Evolutionary conservation across 2,113 vertebrate genomes (phyloP).

Genomic region (Clupea harengus): DNA sequence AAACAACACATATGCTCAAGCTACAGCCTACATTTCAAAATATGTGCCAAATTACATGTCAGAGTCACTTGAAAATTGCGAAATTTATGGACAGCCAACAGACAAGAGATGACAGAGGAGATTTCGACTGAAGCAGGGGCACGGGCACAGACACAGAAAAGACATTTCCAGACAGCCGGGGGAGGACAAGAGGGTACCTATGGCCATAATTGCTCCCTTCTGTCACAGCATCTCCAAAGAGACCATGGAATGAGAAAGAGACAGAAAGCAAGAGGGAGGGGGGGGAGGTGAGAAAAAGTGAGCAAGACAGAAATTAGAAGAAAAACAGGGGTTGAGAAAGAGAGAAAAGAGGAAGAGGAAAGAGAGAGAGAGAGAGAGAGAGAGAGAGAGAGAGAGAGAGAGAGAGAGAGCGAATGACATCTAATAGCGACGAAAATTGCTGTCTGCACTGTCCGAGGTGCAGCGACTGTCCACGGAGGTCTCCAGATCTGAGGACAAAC

Average conservation of each 20-base stretch:
- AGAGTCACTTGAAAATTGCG: neutral
- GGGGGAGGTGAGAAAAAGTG: neutral
- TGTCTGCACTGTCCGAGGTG: conserved; percentile 78
- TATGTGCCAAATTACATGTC: neutral
- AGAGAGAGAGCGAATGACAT: conserved; percentile 27
- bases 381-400: conserved; percentile 6
- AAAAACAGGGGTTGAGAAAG: neutral
- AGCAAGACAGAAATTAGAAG: conserved; percentile 9
- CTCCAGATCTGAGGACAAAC: conserved; percentile 71
- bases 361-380: neutral
- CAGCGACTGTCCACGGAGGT: conserved; percentile 78
- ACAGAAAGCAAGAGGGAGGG: neutral
- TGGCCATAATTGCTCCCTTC: neutral
- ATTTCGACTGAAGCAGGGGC: neutral
- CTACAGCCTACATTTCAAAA: neutral
- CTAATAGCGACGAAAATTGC: conserved; percentile 64
- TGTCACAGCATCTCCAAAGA: neutral
- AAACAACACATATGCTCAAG: neutral
- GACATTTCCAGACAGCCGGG: neutral
- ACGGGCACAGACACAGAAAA: neutral
- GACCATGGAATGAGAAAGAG: neutral
- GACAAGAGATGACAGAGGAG: neutral
- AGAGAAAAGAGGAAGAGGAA: neutral
- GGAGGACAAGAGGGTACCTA: neutral
- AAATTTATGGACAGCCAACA: neutral